Conservation (phyloP, 2,113 vertebrate species). For the Scomber japonicus region DNA sequence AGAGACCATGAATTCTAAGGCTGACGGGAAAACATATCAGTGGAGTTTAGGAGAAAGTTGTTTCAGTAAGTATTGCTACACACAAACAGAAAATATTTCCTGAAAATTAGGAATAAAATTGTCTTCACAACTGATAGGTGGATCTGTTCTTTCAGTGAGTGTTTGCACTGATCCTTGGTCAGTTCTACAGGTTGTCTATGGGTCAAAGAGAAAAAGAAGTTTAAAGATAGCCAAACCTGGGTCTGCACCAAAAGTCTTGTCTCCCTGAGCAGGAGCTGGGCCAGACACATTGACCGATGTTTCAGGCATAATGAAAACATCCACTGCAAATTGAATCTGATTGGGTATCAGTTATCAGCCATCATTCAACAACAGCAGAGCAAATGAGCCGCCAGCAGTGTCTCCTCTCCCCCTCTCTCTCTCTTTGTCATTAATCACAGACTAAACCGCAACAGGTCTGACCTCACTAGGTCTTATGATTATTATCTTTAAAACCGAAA, state of each 20-base stretch:
- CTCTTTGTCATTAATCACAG: constrained; percentile 51
- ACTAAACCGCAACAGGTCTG: constrained; percentile 41
- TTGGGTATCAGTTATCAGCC: constrained; percentile 69
- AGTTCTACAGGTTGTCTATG: neutral
- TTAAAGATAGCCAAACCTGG: constrained; percentile 12
- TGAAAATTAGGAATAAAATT: neutral
- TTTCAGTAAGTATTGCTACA: too few relatives aligned
- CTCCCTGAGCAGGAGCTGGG: constrained; percentile 27
- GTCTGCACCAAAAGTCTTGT: constrained; percentile 25
- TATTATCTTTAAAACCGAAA: constrained; percentile 11
- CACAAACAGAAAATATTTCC: too few relatives aligned
- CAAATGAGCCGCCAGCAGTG: constrained; percentile 52
- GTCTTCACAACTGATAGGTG: neutral
- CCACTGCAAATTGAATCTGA: constrained; percentile 66
- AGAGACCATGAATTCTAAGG: neutral
- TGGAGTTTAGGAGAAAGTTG: too few relatives aligned
- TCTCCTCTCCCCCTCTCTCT: neutral
- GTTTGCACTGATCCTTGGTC: constrained; percentile 22
- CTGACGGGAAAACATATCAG: too few relatives aligned
- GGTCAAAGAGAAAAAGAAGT: neutral
- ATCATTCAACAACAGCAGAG: constrained; percentile 48
- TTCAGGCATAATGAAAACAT: constrained; percentile 70
- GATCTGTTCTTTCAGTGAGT: neutral
- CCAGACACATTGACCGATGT: constrained; percentile 69
- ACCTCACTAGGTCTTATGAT: constrained; percentile 28